phyloP scores from a whole-genome alignment of 2,113 vertebrate genomes.

The Ctenodactylus gundi region DNA sequence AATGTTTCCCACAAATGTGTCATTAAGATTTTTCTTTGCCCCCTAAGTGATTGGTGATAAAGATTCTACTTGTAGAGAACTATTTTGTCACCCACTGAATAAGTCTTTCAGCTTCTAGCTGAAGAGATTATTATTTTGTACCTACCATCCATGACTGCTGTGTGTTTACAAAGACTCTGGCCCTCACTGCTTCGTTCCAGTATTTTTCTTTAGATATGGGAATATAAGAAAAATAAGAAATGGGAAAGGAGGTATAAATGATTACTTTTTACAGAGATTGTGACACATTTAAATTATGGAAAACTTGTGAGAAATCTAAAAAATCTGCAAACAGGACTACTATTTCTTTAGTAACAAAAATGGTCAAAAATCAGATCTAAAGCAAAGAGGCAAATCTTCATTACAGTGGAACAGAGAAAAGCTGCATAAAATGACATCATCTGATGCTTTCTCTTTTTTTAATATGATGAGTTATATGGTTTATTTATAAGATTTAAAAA shows the following conservation, averaged over 20 bases:
- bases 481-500: constrained; percentile 33
- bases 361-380: constrained; percentile 18
- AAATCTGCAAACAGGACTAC: constrained; percentile 5
- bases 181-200: constrained; percentile 3
- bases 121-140: constrained; percentile 52
- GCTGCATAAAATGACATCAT: constrained; percentile 60
- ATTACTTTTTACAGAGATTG: not conserved
- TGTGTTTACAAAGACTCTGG: constrained; percentile 17
- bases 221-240: constrained; percentile 46
- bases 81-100: constrained; percentile 50
- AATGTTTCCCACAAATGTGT: constrained; percentile 31
- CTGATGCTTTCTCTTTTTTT: not conserved
- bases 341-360: constrained; percentile 32
- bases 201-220: constrained; percentile 47
- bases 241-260: not conserved
- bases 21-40: constrained; percentile 37
- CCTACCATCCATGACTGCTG: constrained; percentile 33
- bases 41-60: constrained; percentile 37
- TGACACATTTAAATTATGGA: constrained; percentile 36
- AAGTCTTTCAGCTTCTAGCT: constrained; percentile 40
- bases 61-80: constrained; percentile 21
- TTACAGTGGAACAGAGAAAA: constrained; percentile 25
- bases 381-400: constrained; percentile 55
- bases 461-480: not conserved
- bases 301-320: constrained; percentile 32